Percentiles rank a stretch among this genome's conserved stretches.
Evolutionary conservation across 2,113 vertebrate genomes (phyloP).

Genomic region (Colius striatus): DNA sequence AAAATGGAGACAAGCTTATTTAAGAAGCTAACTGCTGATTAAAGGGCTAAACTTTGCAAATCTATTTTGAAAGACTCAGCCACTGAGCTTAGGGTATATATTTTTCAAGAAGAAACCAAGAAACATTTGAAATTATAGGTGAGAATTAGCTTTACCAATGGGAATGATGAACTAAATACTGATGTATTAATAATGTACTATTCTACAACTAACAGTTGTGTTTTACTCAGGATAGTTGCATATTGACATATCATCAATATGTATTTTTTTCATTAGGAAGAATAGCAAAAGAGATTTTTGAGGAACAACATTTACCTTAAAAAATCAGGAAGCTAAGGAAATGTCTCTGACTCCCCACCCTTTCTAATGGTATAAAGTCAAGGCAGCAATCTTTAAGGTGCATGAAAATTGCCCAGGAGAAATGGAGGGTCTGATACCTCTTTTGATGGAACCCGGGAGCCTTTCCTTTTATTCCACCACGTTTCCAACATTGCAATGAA

Average conservation of each 20-base stretch:
- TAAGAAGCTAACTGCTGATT: neutral
- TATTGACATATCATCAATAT: constrained; percentile 2
- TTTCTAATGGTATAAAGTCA: constrained; percentile 1
- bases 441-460: constrained; percentile 96
- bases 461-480: constrained; percentile 97
- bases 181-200: constrained; percentile 49
- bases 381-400: constrained; percentile 32
- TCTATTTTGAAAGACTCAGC: neutral
- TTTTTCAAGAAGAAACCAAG: neutral
- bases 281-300: neutral
- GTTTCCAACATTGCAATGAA: constrained; percentile 98
- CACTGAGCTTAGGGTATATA: neutral
- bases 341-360: neutral
- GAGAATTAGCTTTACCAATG: constrained; percentile 2
- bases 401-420: constrained; percentile 60
- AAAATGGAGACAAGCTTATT: neutral
- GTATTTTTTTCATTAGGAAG: neutral
- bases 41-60: neutral
- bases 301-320: neutral
- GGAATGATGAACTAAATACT: neutral
- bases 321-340: neutral
- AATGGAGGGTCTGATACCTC: constrained; percentile 87
- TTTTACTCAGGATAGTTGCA: constrained; percentile 46
- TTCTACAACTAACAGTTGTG: constrained; percentile 11
- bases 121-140: neutral